Percentiles rank a stretch among this genome's conserved stretches.
Conservation (phyloP, 2,888 invertebrate genomes). For the Scaptomyza caliginosa region DNA sequence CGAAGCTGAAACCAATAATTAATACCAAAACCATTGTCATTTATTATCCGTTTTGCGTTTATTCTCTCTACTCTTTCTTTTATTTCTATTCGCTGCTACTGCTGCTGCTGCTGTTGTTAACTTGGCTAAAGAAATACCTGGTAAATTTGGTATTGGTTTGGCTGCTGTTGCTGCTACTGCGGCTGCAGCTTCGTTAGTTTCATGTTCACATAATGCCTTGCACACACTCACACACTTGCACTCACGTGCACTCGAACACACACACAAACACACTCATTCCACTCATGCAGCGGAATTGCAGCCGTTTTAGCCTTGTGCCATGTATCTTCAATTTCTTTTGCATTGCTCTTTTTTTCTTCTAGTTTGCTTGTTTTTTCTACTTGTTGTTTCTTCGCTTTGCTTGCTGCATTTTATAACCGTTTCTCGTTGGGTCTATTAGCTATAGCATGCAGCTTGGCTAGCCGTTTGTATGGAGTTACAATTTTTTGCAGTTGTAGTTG, state of each 20-base stretch:
- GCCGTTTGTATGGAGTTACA: background rate
- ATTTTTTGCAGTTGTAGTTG: no score
- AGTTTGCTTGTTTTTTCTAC: constrained; percentile 25
- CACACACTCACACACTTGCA: constrained; percentile 18
- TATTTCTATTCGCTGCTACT: background rate
- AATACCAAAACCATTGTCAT: constrained; percentile 63
- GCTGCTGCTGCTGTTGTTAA: constrained; percentile 1
- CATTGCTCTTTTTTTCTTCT: constrained; percentile 9
- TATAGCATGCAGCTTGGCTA: background rate
- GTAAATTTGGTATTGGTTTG: constrained; percentile 30
- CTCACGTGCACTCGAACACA: constrained; percentile 31
- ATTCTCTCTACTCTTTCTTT: constrained; percentile 19
- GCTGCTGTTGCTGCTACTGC: constrained; percentile 8
- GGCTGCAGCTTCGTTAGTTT: constrained; percentile 62
- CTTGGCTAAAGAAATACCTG: constrained; percentile 13
- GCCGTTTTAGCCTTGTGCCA: constrained; percentile 60
- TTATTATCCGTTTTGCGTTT: constrained; percentile 57
- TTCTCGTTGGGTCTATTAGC: background rate
- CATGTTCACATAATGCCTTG: constrained; percentile 36
- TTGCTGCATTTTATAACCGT: constrained; percentile 13
- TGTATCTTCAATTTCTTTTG: constrained; percentile 60
- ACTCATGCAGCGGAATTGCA: constrained; percentile 54
- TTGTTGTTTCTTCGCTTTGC: constrained; percentile 37
- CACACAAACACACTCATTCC: constrained; percentile 20
- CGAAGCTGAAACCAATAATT: constrained; percentile 67